Evolutionary conservation across 2,113 vertebrate species (phyloP), one percentile per base, ranked within the genome.

Genomic region (Reinhardtius hippoglossoides): DNA sequence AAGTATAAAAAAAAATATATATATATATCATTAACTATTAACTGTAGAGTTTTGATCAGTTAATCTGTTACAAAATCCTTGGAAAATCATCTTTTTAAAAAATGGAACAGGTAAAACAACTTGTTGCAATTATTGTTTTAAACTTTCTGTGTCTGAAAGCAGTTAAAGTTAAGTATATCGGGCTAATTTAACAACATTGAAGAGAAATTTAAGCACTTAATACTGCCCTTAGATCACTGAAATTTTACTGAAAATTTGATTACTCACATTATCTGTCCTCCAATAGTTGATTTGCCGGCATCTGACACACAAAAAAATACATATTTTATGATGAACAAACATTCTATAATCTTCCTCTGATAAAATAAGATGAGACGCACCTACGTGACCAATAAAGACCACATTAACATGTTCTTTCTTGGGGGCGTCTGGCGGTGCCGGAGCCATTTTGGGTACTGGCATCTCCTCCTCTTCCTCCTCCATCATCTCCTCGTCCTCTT

Each of bases 331-430:
- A 55, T 60, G 1, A 76, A 42, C 26, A 6, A 48, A 42, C 1
- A 4, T 57, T 20, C 4, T 10, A 26, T 3, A 59, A n/a, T 16
- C 3, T 23, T 15, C 3, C 8, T 44, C 0, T 4, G 5, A 62
- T 52, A 4, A 59, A 61, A 37, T 0, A 13, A 5, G 0, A 46
- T 9, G 1, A 18, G n/a, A 94, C 98, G 89, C 79, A 99, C 98
- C 98, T 60, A 99, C 98, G 0, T 99, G 98, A 54, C 98, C 98
- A 50, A 99, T 99, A 93, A 99, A 99, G 40, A 99, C 98, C 64
- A 99, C 98, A 37, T 99, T 99, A 71, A 99, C 98, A 0, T 99
- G 98, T 66, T 99, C 97, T 81, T 99, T 99, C 82, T 98, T 99
- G 9, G 98, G 98, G 62, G 97, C 98, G 13, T 98, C 96, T 20